phyloP scores from a whole-genome alignment of 53 echinoderm and acorn worm genomes.

The Zoroaster sp. region DNA sequence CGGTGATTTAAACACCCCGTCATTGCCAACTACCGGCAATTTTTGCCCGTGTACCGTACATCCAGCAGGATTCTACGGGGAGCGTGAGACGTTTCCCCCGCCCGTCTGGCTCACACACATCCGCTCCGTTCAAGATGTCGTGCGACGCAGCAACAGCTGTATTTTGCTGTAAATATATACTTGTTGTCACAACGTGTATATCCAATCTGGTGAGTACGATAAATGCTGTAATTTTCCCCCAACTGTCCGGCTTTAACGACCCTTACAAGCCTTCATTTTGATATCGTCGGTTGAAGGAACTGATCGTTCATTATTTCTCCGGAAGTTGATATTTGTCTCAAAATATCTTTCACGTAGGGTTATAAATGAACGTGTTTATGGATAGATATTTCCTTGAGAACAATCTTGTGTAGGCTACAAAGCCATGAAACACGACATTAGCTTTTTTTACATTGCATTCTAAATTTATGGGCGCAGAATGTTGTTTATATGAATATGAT shows the following conservation, averaged over 20 bases:
- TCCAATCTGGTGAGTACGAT: conserved; percentile 65
- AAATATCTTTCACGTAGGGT: too few relatives aligned
- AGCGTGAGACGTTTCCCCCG: background rate
- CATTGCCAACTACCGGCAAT: background rate
- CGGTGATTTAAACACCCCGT: background rate
- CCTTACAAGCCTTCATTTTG: too few relatives aligned
- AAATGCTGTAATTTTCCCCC: background rate
- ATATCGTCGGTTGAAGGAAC: too few relatives aligned
- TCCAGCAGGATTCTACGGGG: background rate
- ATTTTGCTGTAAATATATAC: conserved; percentile 67
- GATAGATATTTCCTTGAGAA: too few relatives aligned
- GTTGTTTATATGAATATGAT: too few relatives aligned
- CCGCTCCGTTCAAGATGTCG: conserved; percentile 17
- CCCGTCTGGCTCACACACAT: background rate
- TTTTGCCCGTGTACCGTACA: background rate
- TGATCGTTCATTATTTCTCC: too few relatives aligned
- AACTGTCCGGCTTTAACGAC: background rate
- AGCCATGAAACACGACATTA: too few relatives aligned
- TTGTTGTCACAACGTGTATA: conserved; percentile 66
- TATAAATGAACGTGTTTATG: too few relatives aligned
- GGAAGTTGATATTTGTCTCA: background rate
- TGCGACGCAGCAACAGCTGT: conserved; percentile 64
- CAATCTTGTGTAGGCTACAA: too few relatives aligned
- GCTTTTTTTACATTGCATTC: too few relatives aligned
- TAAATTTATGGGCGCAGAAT: too few relatives aligned